Conservation (phyloP, 2,888 invertebrate genomes). For the Tipula unca region DNA sequence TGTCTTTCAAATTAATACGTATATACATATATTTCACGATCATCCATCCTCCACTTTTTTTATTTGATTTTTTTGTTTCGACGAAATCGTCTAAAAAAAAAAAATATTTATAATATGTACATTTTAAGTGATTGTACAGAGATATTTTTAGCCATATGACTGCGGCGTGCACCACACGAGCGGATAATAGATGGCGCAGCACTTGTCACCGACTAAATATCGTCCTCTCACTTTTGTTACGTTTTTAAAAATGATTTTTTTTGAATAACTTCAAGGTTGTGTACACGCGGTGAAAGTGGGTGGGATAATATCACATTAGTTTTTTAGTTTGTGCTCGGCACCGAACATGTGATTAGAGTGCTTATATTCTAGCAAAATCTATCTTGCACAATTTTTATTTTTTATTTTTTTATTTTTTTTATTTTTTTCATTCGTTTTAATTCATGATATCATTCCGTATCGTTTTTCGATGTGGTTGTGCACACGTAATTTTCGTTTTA, state of each 20-base stretch:
- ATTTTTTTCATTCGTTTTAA: not conserved
- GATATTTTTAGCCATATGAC: slow-evolving; percentile 18
- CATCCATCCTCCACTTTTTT: not conserved
- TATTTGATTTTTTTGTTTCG: not conserved
- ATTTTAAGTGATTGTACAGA: slow-evolving; percentile 18
- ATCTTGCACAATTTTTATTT: not conserved
- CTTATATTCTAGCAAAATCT: not conserved
- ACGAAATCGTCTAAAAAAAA: not conserved
- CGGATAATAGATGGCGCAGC: not conserved
- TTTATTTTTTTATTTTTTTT: too few relatives aligned
- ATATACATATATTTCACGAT: not conserved
- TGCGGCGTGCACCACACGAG: not conserved
- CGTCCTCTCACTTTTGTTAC: slow-evolving; percentile 9
- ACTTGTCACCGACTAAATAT: not conserved
- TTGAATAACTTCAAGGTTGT: not conserved
- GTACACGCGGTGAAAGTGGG: not conserved
- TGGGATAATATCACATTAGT: not conserved
- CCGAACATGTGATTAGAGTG: not conserved
- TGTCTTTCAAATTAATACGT: not conserved
- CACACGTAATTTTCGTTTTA: not conserved
- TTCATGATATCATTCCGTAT: slow-evolving; percentile 16
- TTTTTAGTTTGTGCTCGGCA: not conserved
- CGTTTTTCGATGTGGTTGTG: not conserved
- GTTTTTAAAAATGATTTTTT: not conserved
- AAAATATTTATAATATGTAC: not conserved